Evolutionary conservation across 2,888 invertebrate genomes (phyloP), one percentile per base, ranked within the genome.

Genomic region (Oscheius sp.): DNA sequence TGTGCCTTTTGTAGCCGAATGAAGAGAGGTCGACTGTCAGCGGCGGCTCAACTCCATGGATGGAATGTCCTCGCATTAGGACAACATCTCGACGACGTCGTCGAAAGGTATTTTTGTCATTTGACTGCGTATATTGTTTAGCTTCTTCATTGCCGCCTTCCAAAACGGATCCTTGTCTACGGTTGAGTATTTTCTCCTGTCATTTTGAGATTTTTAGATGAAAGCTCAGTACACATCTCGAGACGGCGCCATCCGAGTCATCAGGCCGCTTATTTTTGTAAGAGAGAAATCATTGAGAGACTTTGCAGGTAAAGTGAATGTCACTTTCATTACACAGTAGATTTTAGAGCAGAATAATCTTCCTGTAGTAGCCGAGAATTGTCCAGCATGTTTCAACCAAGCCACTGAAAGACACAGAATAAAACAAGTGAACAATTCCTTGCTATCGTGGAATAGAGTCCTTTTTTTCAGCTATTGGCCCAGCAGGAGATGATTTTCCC

Each of bases 41-140:
- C 92, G 0, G 91, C 93, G 35, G 94, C 94, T 0, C 91, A 93
- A 76, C 91, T 92, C 71, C 92, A 93, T 83, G 93, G 93, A 0
- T 95, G 94, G 90, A 93, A 94, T 88, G 95, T 95, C 1, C 91
- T 94, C n/a, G 95, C 94, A 0, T 90, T 95, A 43, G 95, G 94
- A 1, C 95, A 95, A 88, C 93, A 93, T 88, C 90, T 95, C 68
- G 95, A 95, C 89, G 94, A 94, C 89, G 91, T 95, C 5, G 93
- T 94, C 27, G 93, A 93, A 86, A 93, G 89, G 89, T 90, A 35
- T 35, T 9, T 9, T 23, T 55, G 27, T 25, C 23, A 2, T 3
- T 5, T 27, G 56, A 13, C 25, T 13, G 16, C 5, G 5, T 59
- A 41, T 2, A 27, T 25, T 45, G 41, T 75, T 23, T 68, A 76